Evolutionary conservation across 2,113 vertebrate genomes (phyloP).

Genomic region (Oceanodroma tethys): DNA sequence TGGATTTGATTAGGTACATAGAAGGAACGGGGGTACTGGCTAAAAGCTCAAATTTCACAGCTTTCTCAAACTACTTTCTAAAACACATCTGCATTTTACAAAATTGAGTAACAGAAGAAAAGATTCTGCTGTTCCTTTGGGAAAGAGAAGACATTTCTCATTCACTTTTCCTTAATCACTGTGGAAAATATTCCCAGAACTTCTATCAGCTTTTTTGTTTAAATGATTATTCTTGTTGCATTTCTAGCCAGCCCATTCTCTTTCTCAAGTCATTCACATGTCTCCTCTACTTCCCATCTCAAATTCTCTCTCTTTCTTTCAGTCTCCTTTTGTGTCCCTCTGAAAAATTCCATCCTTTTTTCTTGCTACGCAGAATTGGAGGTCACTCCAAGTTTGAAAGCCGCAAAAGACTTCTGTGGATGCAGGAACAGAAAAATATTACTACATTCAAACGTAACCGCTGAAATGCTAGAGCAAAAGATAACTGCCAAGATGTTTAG

Average conservation of each 20-base stretch:
- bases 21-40: background rate
- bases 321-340: background rate
- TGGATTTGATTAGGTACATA: background rate
- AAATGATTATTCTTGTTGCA: background rate
- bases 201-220: background rate
- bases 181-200: background rate
- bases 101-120: background rate
- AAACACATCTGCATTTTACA: background rate
- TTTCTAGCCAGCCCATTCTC: background rate
- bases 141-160: background rate
- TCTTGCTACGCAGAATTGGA: background rate
- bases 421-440: background rate
- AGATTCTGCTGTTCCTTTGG: background rate
- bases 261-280: background rate
- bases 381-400: background rate
- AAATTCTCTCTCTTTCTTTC: background rate
- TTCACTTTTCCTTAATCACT: background rate
- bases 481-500: background rate
- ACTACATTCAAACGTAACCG: background rate
- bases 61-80: background rate
- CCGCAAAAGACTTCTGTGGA: background rate
- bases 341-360: conserved; percentile 1
- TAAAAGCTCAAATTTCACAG: background rate
- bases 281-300: background rate
- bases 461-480: background rate